Evolutionary conservation across 1,140 invertebrate genomes (phyloP).

Genomic region (Asbolus verrucosus): DNA sequence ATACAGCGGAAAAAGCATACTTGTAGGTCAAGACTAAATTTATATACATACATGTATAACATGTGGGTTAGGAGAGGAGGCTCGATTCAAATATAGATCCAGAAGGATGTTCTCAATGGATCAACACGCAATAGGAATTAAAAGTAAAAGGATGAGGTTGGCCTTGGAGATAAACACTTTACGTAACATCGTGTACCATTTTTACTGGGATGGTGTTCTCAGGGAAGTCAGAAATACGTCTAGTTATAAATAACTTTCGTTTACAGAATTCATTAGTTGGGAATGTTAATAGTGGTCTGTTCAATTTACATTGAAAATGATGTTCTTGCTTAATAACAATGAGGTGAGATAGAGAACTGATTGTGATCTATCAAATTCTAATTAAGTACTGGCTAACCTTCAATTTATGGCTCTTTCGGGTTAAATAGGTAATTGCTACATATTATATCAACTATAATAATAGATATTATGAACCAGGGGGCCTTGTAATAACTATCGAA

Average conservation of each 20-base stretch:
- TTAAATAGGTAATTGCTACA: background rate
- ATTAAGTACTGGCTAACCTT: slow-evolving; percentile 8
- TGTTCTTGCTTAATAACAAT: slow-evolving; percentile 28
- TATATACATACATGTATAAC: no score
- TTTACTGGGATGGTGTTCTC: slow-evolving; percentile 28
- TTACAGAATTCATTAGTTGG: slow-evolving; percentile 22
- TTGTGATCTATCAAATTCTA: slow-evolving; percentile 7
- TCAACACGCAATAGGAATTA: slow-evolving; percentile 3
- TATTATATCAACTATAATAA: background rate
- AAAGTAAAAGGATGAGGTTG: slow-evolving; percentile 15
- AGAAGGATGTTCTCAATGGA: background rate
- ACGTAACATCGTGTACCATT: slow-evolving; percentile 22
- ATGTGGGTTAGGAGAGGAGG: background rate
- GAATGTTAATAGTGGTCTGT: slow-evolving; percentile 8
- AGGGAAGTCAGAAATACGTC: slow-evolving; percentile 15
- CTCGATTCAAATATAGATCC: slow-evolving; percentile 4
- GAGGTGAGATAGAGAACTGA: background rate
- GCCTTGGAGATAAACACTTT: slow-evolving; percentile 27
- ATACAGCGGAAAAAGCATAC: background rate
- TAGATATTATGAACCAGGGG: background rate
- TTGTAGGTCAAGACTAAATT: slow-evolving; percentile 31
- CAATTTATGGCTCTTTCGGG: slow-evolving; percentile 1
- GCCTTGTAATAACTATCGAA: background rate
- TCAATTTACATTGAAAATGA: slow-evolving; percentile 16
- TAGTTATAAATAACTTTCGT: slow-evolving; percentile 21